Percentiles rank a stretch among this genome's conserved stretches.
Evolutionary conservation across 2,113 vertebrate species (phyloP).

Genomic region (Semnornis frantzii): DNA sequence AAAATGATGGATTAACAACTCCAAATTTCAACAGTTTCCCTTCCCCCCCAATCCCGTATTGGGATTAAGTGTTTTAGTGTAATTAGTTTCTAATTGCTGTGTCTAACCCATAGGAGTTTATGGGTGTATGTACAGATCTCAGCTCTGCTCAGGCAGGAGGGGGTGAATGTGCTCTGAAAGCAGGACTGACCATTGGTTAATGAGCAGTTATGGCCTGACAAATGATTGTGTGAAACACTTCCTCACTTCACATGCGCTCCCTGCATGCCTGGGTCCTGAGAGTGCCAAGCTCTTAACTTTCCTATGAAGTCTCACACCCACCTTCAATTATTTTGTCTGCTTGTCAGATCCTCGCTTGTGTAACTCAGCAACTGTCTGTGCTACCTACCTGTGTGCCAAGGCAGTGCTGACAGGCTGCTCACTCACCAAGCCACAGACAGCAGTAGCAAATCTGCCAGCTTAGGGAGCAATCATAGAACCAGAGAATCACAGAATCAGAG

Average conservation of each 20-base stretch:
- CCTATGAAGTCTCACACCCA: not conserved
- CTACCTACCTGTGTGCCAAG: not conserved
- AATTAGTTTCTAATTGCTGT: slow-evolving; percentile 72
- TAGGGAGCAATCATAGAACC: not conserved
- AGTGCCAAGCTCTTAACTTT: not conserved
- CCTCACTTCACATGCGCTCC: not conserved
- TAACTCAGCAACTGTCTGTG: not conserved
- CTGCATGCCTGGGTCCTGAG: not conserved
- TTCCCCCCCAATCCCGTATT: not conserved
- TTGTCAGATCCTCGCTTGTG: not conserved
- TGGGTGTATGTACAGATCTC: not conserved
- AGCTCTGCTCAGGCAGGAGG: not conserved
- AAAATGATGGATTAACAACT: slow-evolving; percentile 72
- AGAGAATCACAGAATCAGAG: too few relatives aligned
- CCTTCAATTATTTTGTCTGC: slow-evolving; percentile 12
- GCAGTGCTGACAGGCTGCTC: not conserved
- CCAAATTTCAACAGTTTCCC: slow-evolving; percentile 35
- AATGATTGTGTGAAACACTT: slow-evolving; percentile 28
- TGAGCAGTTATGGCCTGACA: slow-evolving; percentile 13
- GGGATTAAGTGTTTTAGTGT: slow-evolving; percentile 63
- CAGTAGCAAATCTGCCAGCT: not conserved
- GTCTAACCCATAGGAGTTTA: not conserved
- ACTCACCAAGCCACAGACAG: not conserved
- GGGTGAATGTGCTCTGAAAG: not conserved
- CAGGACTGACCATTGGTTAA: slow-evolving; percentile 29